phyloP scores from a whole-genome alignment of 1,140 invertebrate species.

The Nymphalis io region DNA sequence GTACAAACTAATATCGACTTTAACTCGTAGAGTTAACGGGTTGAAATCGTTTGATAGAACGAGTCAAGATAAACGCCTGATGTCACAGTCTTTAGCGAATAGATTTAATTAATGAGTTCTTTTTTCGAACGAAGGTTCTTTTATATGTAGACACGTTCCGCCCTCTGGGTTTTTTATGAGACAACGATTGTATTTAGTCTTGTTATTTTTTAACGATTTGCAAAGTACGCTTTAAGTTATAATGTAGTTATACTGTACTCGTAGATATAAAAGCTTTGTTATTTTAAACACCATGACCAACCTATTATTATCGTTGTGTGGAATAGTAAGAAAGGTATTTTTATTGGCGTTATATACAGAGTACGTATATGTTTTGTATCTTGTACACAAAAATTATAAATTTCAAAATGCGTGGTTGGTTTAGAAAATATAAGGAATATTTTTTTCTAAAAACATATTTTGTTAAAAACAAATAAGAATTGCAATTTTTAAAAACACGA shows the following conservation, averaged over 20 bases:
- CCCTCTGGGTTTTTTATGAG: constrained; percentile 32
- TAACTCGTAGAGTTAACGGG: constrained; percentile 10
- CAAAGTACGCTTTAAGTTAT: constrained; percentile 5
- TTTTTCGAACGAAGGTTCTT: constrained; percentile 26
- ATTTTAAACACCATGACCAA: no score
- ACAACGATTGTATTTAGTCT: constrained; percentile 10
- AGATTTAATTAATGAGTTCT: constrained; percentile 42
- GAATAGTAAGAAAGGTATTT: no score
- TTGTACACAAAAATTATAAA: no score
- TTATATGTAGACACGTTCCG: constrained; percentile 28
- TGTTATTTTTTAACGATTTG: constrained; percentile 17
- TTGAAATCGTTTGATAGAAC: constrained; percentile 21
- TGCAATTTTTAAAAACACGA: no score
- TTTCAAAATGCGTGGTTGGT: no score
- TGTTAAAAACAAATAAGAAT: no score
- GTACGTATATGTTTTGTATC: no score
- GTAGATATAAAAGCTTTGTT: neutral
- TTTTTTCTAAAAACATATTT: no score
- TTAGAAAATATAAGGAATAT: no score
- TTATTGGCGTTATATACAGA: neutral
- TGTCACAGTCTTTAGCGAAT: constrained; percentile 35
- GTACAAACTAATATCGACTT: constrained; percentile 24
- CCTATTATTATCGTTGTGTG: no score
- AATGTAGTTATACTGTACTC: neutral
- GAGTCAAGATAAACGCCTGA: constrained; percentile 23